Percentiles rank a stretch among this genome's conserved stretches.
Evolutionary conservation across 2,888 invertebrate species (phyloP).

Genomic region (Apoda limacodes): DNA sequence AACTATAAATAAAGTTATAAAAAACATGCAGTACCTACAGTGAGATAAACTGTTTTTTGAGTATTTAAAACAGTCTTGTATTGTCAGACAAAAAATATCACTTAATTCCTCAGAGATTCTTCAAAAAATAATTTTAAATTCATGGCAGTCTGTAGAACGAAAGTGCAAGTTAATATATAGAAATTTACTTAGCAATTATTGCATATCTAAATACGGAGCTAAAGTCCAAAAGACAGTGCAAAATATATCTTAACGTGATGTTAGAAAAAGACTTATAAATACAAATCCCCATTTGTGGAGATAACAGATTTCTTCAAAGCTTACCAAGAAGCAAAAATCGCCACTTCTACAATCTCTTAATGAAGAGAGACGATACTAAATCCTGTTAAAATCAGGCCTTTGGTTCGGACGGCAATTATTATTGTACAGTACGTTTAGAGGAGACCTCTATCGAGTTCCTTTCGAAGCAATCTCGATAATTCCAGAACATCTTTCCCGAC

Average conservation of each 20-base stretch:
- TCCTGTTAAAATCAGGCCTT: background rate
- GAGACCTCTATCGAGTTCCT: slow-evolving; percentile 55
- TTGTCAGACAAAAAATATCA: slow-evolving; percentile 13
- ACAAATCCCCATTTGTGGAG: slow-evolving; percentile 58
- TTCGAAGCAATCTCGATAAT: slow-evolving; percentile 55
- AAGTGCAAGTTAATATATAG: too few relatives aligned
- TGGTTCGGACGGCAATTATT: slow-evolving; percentile 3
- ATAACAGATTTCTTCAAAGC: slow-evolving; percentile 43
- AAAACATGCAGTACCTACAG: too few relatives aligned
- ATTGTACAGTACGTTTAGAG: slow-evolving; percentile 46
- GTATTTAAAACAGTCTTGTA: slow-evolving; percentile 23
- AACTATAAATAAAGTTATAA: too few relatives aligned
- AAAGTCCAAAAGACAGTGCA: slow-evolving; percentile 20
- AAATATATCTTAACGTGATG: slow-evolving; percentile 15
- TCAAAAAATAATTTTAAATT: too few relatives aligned
- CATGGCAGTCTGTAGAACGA: too few relatives aligned
- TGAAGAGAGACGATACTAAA: slow-evolving; percentile 6
- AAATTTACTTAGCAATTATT: slow-evolving; percentile 10
- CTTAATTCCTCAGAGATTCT: too few relatives aligned
- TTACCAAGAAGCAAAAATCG: slow-evolving; percentile 16
- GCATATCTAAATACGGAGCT: slow-evolving; percentile 19
- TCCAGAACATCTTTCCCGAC: slow-evolving; percentile 55
- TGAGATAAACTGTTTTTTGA: too few relatives aligned
- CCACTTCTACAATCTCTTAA: slow-evolving; percentile 11
- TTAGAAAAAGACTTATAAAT: slow-evolving; percentile 28